Base-by-base conservation (phyloP, 1,140 invertebrate species). In the Akabosia matsudoensis region DNA sequence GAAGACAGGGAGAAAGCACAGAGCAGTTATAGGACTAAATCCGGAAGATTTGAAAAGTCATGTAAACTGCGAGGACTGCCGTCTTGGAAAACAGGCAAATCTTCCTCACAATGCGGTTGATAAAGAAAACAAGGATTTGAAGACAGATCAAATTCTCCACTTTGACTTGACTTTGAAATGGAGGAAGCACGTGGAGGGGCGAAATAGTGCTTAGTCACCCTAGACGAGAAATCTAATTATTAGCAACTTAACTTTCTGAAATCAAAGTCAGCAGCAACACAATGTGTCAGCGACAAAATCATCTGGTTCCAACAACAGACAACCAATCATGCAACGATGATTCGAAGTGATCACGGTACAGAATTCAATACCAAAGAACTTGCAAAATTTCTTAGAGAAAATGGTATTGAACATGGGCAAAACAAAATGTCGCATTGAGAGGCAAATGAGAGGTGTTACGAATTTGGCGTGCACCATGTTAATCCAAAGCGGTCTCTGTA, bases 381-480 rank as follows among this genome's bases (percentile, higher is more conserved):
- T 4, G 24, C 7, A n/a, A 22, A 73, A n/a, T 73, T 73, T 33
- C 30, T 73, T 3, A 13, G 31, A 4, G 72, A 26, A n/a, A 33
- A 73, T 18, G 72, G 24, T 14, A 73, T 73, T 16, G 26, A 4
- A 14, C 56, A 64, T 64, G 37, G 37, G 7, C 87, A 72, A 84
- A 88, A 77, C 81, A 84, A 81, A 88, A 88, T 85, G 85, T 86
- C 78, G 87, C 0, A 80, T 86, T 28, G 87, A 88, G 77, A 79
- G 86, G 45, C 85, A 86, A 81, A 85, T 84, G 74, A 33, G 83
- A 16, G 82, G 80, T 0, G 18, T 84, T 2, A 72, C 79, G 16
- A 83, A 84, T 28, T 45, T 33, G n/a, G 81, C 82, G 3, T 72
- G 81, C 22, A 73, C 80, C 22, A 78, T 83, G 74, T 26, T 85